A percentile compares a stretch with the other conserved stretches of the same genome.
Conservation (phyloP, 2,888 invertebrate genomes). For the Tubulanus polymorphus region DNA sequence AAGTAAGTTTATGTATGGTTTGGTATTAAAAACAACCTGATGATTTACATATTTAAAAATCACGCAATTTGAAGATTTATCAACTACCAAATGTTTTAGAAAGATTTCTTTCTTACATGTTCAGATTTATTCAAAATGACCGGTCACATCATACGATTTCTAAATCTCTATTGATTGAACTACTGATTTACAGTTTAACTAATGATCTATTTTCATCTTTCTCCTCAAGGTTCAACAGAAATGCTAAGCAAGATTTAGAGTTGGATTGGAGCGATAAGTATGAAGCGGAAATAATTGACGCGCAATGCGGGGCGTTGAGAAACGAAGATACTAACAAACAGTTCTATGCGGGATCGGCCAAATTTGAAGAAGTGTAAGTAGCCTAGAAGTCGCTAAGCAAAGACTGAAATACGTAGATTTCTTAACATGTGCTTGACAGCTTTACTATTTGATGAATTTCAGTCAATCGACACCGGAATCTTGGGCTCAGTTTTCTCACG, state of each 20-base stretch:
- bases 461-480: constrained; percentile 79
- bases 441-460: constrained; percentile 19
- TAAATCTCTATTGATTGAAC: too few relatives aligned
- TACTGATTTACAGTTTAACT: too few relatives aligned
- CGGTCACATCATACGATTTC: too few relatives aligned
- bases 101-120: too few relatives aligned
- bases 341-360: constrained; percentile 76
- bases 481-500: constrained; percentile 79
- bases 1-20: constrained; percentile 33
- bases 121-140: too few relatives aligned
- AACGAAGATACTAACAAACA: constrained; percentile 66
- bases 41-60: too few relatives aligned
- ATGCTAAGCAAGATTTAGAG: constrained; percentile 77
- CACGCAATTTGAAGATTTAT: too few relatives aligned
- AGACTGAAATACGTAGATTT: background rate
- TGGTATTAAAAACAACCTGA: background rate
- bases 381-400: background rate
- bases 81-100: too few relatives aligned
- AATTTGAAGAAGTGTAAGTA: constrained; percentile 70
- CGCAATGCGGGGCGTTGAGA: constrained; percentile 65
- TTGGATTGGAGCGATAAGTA: constrained; percentile 89
- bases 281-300: constrained; percentile 73
- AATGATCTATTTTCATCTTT: too few relatives aligned
- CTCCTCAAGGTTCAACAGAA: constrained; percentile 63
- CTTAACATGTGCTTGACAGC: background rate